These are phyloP conservation scores for Rallus limicola DNA, from an alignment of 2,113 vertebrate species.

Conservation along the genomic window DNA sequence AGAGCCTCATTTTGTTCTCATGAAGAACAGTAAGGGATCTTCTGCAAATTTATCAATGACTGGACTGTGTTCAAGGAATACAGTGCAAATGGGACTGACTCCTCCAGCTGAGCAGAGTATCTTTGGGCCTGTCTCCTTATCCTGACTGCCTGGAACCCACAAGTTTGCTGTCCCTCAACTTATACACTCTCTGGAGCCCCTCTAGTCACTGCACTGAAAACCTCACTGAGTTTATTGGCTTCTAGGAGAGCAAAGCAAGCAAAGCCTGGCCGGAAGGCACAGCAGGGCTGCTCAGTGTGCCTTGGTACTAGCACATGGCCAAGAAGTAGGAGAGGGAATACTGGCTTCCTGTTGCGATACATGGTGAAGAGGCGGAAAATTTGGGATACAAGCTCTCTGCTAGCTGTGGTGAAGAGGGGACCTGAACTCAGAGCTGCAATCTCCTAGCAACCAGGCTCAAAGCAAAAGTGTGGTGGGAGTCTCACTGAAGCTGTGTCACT, in stretches of 20 bases:
- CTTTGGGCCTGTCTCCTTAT: background rate
- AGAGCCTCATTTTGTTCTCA: background rate
- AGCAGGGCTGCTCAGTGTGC: background rate
- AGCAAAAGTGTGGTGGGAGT: background rate
- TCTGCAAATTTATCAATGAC: background rate
- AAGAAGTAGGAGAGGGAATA: background rate
- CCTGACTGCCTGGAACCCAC: background rate
- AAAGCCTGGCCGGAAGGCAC: background rate
- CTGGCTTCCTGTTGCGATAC: background rate
- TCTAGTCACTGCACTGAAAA: background rate
- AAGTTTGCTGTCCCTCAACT: background rate
- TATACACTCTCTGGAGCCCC: background rate
- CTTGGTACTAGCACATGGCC: fast-evolving
- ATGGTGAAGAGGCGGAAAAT: background rate
- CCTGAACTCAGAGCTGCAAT: conserved; percentile 25
- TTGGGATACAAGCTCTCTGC: background rate
- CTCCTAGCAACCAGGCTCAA: conserved; percentile 57
- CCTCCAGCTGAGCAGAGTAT: background rate
- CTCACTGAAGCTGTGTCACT: background rate
- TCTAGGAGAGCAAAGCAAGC: background rate
- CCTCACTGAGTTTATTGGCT: background rate
- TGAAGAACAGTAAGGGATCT: background rate
- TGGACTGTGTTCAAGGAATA: background rate
- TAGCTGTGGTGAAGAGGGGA: background rate
- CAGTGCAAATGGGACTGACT: background rate